Conservation (phyloP, 2,113 vertebrate genomes). For the Istiophorus platypterus region DNA sequence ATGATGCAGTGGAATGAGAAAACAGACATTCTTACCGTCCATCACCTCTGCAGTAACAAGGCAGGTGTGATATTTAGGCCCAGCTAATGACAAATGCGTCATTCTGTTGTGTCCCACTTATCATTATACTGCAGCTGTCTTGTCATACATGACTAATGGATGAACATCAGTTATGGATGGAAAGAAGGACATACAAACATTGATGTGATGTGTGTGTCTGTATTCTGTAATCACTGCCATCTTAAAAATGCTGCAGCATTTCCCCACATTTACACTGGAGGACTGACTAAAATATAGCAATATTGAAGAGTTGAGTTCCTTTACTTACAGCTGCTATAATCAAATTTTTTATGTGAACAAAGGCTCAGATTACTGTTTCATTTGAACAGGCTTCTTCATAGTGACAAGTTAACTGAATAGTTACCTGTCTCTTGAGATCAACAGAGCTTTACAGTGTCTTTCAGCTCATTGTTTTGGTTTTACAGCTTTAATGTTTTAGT, state of each 20-base stretch:
- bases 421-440: not conserved
- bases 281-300: not conserved
- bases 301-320: not conserved
- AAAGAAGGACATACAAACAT: constrained; percentile 15
- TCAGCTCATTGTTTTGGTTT: no score
- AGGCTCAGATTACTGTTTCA: not conserved
- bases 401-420: not conserved
- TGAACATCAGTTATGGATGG: constrained; percentile 20
- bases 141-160: constrained; percentile 20
- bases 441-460: no score
- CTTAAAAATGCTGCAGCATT: not conserved
- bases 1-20: not conserved
- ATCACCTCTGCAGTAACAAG: constrained; percentile 10
- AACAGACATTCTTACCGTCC: not conserved
- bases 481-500: no score
- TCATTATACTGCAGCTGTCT: constrained; percentile 18
- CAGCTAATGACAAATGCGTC: constrained; percentile 13
- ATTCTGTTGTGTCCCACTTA: constrained; percentile 40
- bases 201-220: not conserved
- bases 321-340: not conserved
- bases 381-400: no score
- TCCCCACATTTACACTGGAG: not conserved
- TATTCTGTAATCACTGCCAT: not conserved
- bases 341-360: not conserved
- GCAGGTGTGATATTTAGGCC: not conserved